Evolutionary conservation across 1,140 invertebrate genomes (phyloP).

Genomic region (Leptinotarsa defecta): DNA sequence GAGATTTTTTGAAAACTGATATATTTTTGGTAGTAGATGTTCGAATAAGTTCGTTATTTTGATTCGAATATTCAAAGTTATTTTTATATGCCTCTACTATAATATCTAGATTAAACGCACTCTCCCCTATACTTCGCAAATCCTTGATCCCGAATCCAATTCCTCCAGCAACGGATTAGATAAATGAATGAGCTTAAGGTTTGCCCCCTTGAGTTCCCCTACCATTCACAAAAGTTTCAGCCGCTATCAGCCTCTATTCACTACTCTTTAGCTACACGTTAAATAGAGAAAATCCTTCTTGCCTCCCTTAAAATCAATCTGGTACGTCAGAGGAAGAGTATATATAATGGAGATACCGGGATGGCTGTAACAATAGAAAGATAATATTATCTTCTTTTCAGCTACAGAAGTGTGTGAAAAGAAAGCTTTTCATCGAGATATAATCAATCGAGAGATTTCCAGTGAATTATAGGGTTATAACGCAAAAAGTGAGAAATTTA

Average conservation of each 20-base stretch:
- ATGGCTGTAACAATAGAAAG: slow-evolving; percentile 11
- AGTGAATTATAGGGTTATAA: not conserved
- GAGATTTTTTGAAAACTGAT: too few relatives aligned
- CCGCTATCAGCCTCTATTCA: slow-evolving; percentile 9
- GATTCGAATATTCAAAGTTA: too few relatives aligned
- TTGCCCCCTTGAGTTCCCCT: too few relatives aligned
- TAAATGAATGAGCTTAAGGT: not conserved
- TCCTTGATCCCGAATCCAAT: not conserved
- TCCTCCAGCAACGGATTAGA: not conserved
- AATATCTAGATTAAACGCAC: not conserved
- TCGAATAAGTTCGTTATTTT: too few relatives aligned
- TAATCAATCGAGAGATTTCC: not conserved
- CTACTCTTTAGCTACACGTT: slow-evolving; percentile 15
- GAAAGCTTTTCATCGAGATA: slow-evolving; percentile 3
- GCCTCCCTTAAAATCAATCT: slow-evolving; percentile 16
- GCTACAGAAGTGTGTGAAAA: slow-evolving; percentile 1
- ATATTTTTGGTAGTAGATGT: too few relatives aligned
- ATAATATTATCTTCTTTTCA: slow-evolving; percentile 14
- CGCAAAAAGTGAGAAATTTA: not conserved
- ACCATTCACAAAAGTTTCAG: slow-evolving; percentile 10
- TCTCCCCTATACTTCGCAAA: not conserved
- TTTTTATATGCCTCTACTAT: not conserved
- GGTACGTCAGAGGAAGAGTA: not conserved
- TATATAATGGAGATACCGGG: not conserved
- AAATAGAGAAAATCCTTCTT: slow-evolving; percentile 10